Evolutionary conservation across 1,140 invertebrate genomes (phyloP).

Genomic region (Pantala flavescens): DNA sequence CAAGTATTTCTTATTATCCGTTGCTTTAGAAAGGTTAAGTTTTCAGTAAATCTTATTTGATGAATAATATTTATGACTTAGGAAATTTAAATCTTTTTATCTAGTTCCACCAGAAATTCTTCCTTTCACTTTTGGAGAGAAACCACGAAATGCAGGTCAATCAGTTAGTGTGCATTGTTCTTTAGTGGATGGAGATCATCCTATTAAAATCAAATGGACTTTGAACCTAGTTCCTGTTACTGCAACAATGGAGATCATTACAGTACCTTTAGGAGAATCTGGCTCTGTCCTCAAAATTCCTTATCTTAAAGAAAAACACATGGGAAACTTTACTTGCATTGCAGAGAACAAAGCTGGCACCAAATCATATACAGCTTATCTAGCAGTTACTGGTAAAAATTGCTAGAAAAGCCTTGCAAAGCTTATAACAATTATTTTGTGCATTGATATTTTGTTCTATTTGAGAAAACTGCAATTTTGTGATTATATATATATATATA

Average conservation of each 20-base stretch:
- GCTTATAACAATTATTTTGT: too few species aligned
- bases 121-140: constrained; percentile 24
- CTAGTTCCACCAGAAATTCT: constrained; percentile 24
- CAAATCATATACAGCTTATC: constrained; percentile 10
- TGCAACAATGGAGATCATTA: constrained; percentile 19
- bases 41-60: too few species aligned
- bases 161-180: constrained; percentile 24
- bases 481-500: too few species aligned
- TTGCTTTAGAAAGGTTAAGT: too few species aligned
- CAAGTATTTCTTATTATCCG: too few species aligned
- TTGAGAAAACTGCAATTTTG: too few species aligned
- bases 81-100: background rate
- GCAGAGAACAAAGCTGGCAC: constrained; percentile 31
- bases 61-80: too few species aligned
- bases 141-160: constrained; percentile 22
- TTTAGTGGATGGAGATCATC: constrained; percentile 26
- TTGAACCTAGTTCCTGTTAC: constrained; percentile 21
- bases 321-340: constrained; percentile 39
- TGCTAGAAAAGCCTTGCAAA: too few species aligned
- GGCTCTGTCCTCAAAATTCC: constrained; percentile 28
- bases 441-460: too few species aligned
- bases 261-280: constrained; percentile 20
- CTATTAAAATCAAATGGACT: constrained; percentile 26
- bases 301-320: constrained; percentile 32
- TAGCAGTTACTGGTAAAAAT: constrained; percentile 20